phyloP scores from a whole-genome alignment of 2,113 vertebrate genomes.

The Nibea albiflora region DNA sequence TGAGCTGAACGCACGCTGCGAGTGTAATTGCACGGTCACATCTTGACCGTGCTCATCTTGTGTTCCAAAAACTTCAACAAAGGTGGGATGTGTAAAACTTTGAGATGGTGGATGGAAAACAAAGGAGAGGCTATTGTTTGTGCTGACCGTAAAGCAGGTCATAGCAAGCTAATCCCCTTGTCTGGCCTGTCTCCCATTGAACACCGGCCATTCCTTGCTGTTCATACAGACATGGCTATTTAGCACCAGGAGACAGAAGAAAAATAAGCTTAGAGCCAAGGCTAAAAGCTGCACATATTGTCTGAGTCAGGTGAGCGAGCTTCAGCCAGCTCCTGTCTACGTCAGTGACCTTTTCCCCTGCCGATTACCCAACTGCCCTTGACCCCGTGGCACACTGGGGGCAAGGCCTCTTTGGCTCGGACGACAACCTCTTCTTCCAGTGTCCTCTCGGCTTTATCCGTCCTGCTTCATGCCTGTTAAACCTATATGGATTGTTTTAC shows the following conservation, averaged over 20 bases:
- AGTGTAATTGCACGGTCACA: neutral
- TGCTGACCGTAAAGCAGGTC: constrained; percentile 75
- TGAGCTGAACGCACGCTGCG: neutral
- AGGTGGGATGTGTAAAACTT: constrained; percentile 16
- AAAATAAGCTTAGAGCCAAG: neutral
- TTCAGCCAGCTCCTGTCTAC: neutral
- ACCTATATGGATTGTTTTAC: constrained; percentile 73
- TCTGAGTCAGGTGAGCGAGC: constrained; percentile 46
- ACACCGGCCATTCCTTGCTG: constrained; percentile 5
- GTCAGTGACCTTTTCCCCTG: constrained; percentile 45
- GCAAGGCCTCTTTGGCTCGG: constrained; percentile 49
- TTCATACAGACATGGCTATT: constrained; percentile 21
- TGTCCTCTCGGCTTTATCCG: constrained; percentile 57
- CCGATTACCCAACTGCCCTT: constrained; percentile 56
- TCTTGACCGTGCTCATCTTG: neutral
- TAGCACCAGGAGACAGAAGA: constrained; percentile 16
- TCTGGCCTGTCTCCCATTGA: constrained; percentile 43
- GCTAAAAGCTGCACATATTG: neutral
- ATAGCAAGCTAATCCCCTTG: constrained; percentile 74
- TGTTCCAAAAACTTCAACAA: neutral
- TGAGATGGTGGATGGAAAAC: constrained; percentile 38
- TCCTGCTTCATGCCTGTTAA: constrained; percentile 76
- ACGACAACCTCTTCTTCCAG: constrained; percentile 50
- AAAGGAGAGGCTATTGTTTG: constrained; percentile 64
- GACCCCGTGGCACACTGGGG: constrained; percentile 45